These are phyloP conservation scores for Odocoileus hemionus DNA, from an alignment of 2,113 vertebrate genomes.

Conservation along the genomic window DNA sequence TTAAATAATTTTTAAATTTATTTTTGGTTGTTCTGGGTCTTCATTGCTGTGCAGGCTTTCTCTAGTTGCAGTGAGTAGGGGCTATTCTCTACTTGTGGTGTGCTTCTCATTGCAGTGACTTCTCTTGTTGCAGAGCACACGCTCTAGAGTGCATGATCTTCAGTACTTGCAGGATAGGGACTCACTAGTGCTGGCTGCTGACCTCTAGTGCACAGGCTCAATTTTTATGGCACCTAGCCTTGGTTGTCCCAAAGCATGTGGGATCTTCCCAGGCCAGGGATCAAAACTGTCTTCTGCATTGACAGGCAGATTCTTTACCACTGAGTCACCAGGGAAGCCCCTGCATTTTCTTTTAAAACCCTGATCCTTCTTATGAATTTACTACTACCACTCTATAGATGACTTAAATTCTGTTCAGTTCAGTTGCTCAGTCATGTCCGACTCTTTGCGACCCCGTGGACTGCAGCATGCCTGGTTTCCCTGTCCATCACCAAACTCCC, in stretches of 20 bases:
- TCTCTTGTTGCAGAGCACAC: neutral
- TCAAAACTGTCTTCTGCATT: neutral
- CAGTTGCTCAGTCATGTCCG: neutral
- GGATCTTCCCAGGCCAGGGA: neutral
- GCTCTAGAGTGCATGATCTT: neutral
- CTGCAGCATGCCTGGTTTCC: neutral
- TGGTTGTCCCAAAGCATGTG: neutral
- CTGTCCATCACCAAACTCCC: neutral
- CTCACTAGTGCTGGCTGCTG: neutral
- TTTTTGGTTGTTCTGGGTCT: too few species aligned
- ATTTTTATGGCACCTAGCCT: neutral
- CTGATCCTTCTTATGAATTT: neutral
- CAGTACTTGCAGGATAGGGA: neutral
- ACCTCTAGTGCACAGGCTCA: neutral
- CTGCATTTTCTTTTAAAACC: neutral
- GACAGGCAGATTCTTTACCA: neutral
- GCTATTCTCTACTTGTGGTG: neutral
- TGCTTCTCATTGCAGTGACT: neutral
- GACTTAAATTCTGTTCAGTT: neutral
- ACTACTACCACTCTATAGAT: neutral
- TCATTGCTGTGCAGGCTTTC: neutral
- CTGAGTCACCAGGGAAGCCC: neutral
- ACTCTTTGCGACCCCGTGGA: neutral
- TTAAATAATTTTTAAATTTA: neutral
- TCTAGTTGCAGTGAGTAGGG: neutral